Evolutionary conservation across 2,888 invertebrate species (phyloP).

Genomic region (Herminia tarsipennalis): DNA sequence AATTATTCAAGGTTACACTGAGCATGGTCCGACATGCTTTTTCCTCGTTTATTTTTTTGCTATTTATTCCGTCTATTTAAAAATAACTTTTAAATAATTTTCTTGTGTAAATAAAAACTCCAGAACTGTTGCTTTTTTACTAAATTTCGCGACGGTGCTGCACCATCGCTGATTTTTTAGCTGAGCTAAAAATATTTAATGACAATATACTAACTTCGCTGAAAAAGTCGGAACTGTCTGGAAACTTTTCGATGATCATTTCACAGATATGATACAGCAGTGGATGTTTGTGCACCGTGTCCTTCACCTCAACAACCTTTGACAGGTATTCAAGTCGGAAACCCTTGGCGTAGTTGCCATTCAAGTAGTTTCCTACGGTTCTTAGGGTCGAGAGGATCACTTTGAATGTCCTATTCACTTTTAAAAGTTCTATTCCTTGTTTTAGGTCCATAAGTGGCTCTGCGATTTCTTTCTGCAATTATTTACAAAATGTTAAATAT

Average conservation of each 20-base stretch:
- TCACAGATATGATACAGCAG: constrained; percentile 98
- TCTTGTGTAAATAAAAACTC: too few species aligned
- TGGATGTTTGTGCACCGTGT: constrained; percentile 99
- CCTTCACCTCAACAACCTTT: constrained; percentile 99
- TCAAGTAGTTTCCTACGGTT: constrained; percentile 98
- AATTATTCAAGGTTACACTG: too few species aligned
- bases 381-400: constrained; percentile 97
- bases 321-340: constrained; percentile 99
- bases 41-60: too few species aligned
- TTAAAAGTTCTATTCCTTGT: constrained; percentile 96
- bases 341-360: constrained; percentile 96
- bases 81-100: too few species aligned
- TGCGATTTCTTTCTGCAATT: constrained; percentile 94
- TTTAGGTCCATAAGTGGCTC: constrained; percentile 99
- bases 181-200: too few species aligned
- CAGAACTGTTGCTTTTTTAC: too few species aligned
- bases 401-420: constrained; percentile 97
- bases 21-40: too few species aligned
- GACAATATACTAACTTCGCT: constrained; percentile 90
- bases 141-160: too few species aligned
- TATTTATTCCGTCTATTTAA: too few species aligned
- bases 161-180: too few species aligned
- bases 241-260: constrained; percentile 98
- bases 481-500: neutral
- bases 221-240: constrained; percentile 98